phyloP scores from a whole-genome alignment of 2,113 vertebrate species.

The Amphiprion ocellaris region DNA sequence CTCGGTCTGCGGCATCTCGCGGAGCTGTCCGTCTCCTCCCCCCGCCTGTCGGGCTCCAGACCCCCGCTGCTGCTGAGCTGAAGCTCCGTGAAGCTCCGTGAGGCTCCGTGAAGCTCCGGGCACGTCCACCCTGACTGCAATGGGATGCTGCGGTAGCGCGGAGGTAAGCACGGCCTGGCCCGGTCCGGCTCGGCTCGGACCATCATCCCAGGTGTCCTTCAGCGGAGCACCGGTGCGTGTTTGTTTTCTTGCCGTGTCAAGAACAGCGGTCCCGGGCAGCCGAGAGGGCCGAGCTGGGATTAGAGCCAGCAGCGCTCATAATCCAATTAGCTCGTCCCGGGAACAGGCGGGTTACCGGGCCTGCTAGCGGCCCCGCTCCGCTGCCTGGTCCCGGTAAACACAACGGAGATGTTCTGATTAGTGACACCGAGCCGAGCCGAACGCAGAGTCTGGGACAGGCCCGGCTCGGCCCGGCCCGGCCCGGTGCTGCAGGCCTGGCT shows the following conservation, averaged over 20 bases:
- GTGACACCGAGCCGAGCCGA: slow-evolving; percentile 10
- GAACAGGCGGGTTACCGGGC: slow-evolving; percentile 25
- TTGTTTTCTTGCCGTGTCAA: slow-evolving; percentile 28
- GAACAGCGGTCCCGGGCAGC: slow-evolving; percentile 29
- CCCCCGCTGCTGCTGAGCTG: slow-evolving; percentile 75
- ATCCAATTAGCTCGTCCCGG: slow-evolving; percentile 70
- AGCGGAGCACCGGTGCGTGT: slow-evolving; percentile 16
- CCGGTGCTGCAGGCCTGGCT: slow-evolving; percentile 21
- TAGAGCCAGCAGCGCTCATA: slow-evolving; percentile 60
- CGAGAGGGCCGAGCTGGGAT: slow-evolving; percentile 59
- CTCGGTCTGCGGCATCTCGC: slow-evolving; percentile 50
- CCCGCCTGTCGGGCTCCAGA: slow-evolving; percentile 74
- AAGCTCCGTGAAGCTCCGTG: slow-evolving; percentile 68
- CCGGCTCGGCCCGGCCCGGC: neutral
- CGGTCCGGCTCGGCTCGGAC: neutral
- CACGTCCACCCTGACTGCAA: slow-evolving; percentile 80
- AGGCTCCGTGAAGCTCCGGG: slow-evolving; percentile 68
- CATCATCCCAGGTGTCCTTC: slow-evolving; percentile 30
- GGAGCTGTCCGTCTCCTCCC: slow-evolving; percentile 64
- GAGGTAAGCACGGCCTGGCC: slow-evolving; percentile 79
- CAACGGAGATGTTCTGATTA: neutral
- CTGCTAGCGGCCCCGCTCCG: slow-evolving; percentile 12
- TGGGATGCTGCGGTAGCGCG: slow-evolving; percentile 88
- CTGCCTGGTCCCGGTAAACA: slow-evolving; percentile 7
- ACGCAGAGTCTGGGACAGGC: neutral